Base-by-base conservation (phyloP, 1,140 invertebrate species). In the Drosophila kikkawai region DNA sequence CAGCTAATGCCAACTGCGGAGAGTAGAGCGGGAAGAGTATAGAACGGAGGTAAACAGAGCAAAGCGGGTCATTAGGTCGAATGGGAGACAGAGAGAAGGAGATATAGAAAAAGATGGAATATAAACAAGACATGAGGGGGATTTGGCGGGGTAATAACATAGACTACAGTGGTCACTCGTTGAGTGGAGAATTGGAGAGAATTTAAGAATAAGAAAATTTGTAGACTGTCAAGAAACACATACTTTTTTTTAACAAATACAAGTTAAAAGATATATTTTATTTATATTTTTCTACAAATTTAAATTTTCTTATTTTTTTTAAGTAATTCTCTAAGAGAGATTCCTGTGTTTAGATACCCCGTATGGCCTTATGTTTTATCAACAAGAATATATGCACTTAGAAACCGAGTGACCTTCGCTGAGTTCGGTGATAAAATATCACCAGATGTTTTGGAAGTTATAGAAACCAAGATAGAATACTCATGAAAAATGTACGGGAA, bases 51-150 rank as follows among this genome's bases (percentile, higher is more conserved):
- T 82, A 61, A 81, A 58, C 71, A 55, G 65, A 53, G 80, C 60
- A 70, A 70, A 73, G 82, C 85, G 69, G 85, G 84, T 88, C 84
- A 88, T 65, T 75, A 69, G 84, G 84, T 90, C 80, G 67, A 36
- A 19, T 73, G 66, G 17, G 1, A 11, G 41, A 12, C n/a, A 13
- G 17, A 67, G 29, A 73, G 17, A 22, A 22, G 29, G 29, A 39
- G 37, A 51, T 17, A n/a, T 48, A 58, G 41, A 57, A 44, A 42
- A 22, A 48, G 12, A 67, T n/a, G 15, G 37, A 50, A 44, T 15
- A 34, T 37, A 56, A 13, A 34, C 55, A 66, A 50, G 68, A 59
- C 42, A 67, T 34, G 59, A 74, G 60, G 34, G 26, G 15, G 32
- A 32, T 34, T 34, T 56, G 26, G 37, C 12, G 50, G 37, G 51